Conservation (phyloP, 2,888 invertebrate genomes). For the Reticulitermes lucifugus region DNA sequence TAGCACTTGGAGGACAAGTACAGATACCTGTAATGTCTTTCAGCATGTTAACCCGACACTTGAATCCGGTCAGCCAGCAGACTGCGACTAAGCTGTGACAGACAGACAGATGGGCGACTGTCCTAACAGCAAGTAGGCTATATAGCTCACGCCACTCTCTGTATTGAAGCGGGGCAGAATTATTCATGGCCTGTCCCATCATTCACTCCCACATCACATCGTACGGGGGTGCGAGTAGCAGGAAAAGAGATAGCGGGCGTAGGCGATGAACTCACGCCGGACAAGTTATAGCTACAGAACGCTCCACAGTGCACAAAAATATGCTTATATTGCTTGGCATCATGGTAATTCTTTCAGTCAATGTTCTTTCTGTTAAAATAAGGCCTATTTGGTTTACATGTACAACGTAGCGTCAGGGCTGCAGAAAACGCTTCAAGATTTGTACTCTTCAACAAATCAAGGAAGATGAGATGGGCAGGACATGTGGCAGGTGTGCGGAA, state of each 20-base stretch:
- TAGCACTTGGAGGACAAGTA: background rate
- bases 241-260: background rate
- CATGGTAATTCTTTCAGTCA: no score
- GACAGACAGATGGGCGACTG: conserved; percentile 27
- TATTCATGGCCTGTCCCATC: conserved; percentile 42
- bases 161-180: conserved; percentile 33
- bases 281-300: no score
- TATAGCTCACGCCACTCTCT: background rate
- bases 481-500: no score
- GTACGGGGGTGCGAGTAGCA: background rate
- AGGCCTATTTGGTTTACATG: no score
- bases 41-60: background rate
- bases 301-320: no score
- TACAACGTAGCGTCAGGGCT: no score
- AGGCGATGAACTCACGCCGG: background rate
- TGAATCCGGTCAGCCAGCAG: background rate
- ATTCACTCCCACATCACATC: conserved; percentile 14
- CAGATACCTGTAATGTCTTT: background rate
- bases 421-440: no score
- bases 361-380: no score
- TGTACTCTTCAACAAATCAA: no score
- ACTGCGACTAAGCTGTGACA: conserved; percentile 13
- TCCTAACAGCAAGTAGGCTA: conserved; percentile 27
- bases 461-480: no score
- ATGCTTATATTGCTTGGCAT: no score